A percentile compares a stretch with the other conserved stretches of the same genome.
Conservation (phyloP, 2,797 vertebrate species). For the Ceyx erithaca region DNA sequence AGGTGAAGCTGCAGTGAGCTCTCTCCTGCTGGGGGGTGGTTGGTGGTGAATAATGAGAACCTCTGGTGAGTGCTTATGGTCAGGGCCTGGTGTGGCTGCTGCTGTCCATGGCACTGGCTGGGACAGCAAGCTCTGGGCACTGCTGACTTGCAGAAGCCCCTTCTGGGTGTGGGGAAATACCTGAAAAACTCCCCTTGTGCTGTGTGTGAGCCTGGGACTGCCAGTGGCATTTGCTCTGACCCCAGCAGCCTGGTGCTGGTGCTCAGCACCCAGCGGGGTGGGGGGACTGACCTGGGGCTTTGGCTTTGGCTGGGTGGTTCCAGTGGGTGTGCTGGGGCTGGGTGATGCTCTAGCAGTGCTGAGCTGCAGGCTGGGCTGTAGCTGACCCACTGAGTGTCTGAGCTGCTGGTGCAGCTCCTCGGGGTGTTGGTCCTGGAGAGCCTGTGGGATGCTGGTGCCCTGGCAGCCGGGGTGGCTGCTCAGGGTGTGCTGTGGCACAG, state of each 20-base stretch:
- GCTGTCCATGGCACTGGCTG: fast-evolving
- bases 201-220: background rate
- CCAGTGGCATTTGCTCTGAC: fast-evolving
- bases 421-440: fast-evolving
- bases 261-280: background rate
- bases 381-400: no score
- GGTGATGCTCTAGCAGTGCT: fast-evolving
- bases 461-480: background rate
- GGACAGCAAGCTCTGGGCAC: background rate
- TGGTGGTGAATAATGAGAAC: background rate
- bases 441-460: background rate
- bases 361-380: background rate
- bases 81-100: background rate
- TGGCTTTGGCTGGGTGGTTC: background rate
- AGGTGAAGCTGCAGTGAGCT: background rate
- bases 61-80: fast-evolving
- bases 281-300: fast-evolving
- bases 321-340: fast-evolving
- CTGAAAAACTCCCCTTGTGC: background rate
- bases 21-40: background rate
- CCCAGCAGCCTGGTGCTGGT: background rate
- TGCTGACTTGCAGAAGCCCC: background rate
- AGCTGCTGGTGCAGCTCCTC: background rate
- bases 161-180: background rate
- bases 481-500: fast-evolving